Conservation (phyloP, 2,888 invertebrate species). For the Physocephala rufipes region DNA sequence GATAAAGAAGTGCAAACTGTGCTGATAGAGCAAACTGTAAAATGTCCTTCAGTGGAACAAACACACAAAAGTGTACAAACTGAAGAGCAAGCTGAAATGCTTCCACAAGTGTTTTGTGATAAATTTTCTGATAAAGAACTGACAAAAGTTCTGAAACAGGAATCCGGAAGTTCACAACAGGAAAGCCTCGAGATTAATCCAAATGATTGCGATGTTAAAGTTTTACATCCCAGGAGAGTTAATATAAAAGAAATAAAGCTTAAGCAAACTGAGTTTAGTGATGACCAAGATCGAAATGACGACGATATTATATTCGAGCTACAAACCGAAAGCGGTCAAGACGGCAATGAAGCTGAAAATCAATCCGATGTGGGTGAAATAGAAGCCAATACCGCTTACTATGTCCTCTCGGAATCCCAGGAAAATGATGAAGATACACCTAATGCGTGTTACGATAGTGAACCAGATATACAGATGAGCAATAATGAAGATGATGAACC, state of each 20-base stretch:
- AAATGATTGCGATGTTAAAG: not conserved
- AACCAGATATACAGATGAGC: conserved; percentile 35
- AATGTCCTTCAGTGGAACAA: not conserved
- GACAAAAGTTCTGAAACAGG: not conserved
- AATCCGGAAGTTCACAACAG: not conserved
- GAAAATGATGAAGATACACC: conserved; percentile 27
- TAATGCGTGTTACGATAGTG: conserved; percentile 10
- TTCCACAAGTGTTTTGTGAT: not conserved
- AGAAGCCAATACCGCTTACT: conserved; percentile 31
- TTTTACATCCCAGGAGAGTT: not conserved
- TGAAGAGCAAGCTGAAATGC: not conserved
- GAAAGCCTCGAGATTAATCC: not conserved
- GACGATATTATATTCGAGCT: conserved; percentile 27
- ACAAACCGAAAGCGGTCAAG: conserved; percentile 24
- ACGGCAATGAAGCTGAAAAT: conserved; percentile 12
- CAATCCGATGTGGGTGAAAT: conserved; percentile 29
- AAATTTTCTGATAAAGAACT: not conserved
- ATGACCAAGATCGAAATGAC: conserved; percentile 12
- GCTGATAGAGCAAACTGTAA: conserved; percentile 18
- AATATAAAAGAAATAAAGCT: not conserved
- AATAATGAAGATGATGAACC: conserved; percentile 34
- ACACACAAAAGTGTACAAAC: conserved; percentile 20
- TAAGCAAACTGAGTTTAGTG: not conserved
- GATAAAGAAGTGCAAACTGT: conserved; percentile 29
- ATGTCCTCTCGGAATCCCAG: conserved; percentile 31